Conservation (phyloP, 2,797 vertebrate species). For the Peromyscus melanophrys region DNA sequence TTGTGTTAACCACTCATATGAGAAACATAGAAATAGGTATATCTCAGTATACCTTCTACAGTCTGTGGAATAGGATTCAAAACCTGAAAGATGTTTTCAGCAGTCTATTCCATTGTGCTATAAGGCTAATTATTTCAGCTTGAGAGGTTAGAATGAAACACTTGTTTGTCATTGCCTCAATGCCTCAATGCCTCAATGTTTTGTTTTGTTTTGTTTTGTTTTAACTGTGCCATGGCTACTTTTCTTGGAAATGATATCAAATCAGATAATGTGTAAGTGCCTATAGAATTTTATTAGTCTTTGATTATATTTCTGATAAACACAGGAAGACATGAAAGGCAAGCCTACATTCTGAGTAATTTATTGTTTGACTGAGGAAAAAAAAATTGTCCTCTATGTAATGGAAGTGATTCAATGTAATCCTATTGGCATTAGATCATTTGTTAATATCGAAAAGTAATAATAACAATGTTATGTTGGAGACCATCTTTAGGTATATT, state of each 20-base stretch:
- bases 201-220: not conserved
- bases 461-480: not conserved
- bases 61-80: not conserved
- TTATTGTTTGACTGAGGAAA: not conserved
- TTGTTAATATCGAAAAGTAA: not conserved
- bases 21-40: not conserved
- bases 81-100: not conserved
- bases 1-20: not conserved
- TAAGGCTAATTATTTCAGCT: not conserved
- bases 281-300: not conserved
- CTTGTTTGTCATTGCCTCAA: not conserved
- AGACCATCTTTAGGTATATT: not conserved
- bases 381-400: not conserved
- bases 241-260: not conserved
- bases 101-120: not conserved
- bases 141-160: not conserved
- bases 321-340: rapidly evolving
- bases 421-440: not conserved
- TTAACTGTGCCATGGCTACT: rapidly evolving
- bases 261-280: not conserved
- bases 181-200: not conserved
- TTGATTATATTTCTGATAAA: not conserved
- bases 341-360: not conserved
- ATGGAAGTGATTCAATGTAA: not conserved
- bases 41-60: not conserved